Evolutionary conservation across 2,888 invertebrate species (phyloP).

Genomic region (Hecatera dysodea): DNA sequence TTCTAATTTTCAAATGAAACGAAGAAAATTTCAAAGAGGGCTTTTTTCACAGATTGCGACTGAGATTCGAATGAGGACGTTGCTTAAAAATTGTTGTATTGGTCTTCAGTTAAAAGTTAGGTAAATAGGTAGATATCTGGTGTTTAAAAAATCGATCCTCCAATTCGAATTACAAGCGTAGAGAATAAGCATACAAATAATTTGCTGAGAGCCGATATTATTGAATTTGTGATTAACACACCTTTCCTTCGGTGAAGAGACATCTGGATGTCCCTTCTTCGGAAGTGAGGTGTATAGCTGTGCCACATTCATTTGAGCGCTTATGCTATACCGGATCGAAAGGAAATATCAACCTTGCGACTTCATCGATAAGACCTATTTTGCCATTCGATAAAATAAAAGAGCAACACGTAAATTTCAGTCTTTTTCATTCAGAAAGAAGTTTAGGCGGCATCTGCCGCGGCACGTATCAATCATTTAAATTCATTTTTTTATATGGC

Average conservation of each 20-base stretch:
- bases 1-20: too few relatives aligned
- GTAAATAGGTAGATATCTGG: too few relatives aligned
- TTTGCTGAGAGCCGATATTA: slow-evolving; percentile 25
- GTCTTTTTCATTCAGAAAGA: neutral
- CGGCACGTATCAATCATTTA: neutral
- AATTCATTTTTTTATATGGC: neutral
- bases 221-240: slow-evolving; percentile 25
- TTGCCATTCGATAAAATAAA: neutral
- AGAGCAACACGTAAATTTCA: neutral
- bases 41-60: too few relatives aligned
- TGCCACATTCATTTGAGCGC: slow-evolving; percentile 11
- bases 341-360: neutral
- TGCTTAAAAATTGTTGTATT: too few relatives aligned
- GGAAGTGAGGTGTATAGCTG: too few relatives aligned
- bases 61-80: too few relatives aligned
- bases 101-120: too few relatives aligned
- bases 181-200: slow-evolving; percentile 9
- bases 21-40: too few relatives aligned
- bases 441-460: neutral
- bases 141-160: too few relatives aligned
- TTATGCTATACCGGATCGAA: neutral
- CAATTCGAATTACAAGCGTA: neutral
- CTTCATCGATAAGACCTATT: neutral
- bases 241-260: slow-evolving; percentile 1
- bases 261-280: too few relatives aligned